Base-by-base conservation (phyloP, 2,797 vertebrate species). In the Sus cebifrons region DNA sequence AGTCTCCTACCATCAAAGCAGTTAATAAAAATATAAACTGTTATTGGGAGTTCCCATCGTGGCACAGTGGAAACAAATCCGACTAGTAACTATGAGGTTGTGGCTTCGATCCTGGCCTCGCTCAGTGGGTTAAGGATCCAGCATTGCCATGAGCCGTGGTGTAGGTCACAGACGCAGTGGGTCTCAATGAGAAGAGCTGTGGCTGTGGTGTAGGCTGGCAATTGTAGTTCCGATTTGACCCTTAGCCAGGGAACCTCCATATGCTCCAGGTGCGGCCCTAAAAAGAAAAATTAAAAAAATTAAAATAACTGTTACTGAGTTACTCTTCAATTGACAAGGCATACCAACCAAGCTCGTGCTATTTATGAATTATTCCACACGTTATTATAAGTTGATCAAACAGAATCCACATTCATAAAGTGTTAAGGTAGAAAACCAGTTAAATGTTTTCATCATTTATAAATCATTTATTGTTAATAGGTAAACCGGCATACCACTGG, bases 1-100 rank as follows among this genome's bases (percentile, higher is more conserved):
- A 98, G 98, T 98, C 97, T 97, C 98, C 94, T 97, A 98, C 95
- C 98, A 98, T 96, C 98, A 98, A 98, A 99, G 98, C 98, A 98
- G 96, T 97, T 97, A 97, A 98, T 98, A 98, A 98, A 98, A 98
- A 94, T 88, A 97, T 96, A 97, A 97, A 97, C 90, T 98, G 90
- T 98, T 98, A 98, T 98, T 98, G 96, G 36, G 36, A 36, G 36
- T 36, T 3, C 36, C 36, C 36, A 36, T 36, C 4, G 36, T 36
- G 36, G 36, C 36, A 36, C 36, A 36, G 36, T 36, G 36, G 36
- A 36, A 36, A 36, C 36, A 36, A 36, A 36, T 36, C 36, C 36
- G 36, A 36, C 36, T 32, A 36, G 36, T 36, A 36, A 36, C 36
- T 4, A 36, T 36, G 36, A 36, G 36, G 36, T 36, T 36, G 36